Percentiles rank a stretch among this genome's conserved stretches.
These are phyloP conservation scores for Scaptomyza pallida DNA, from an alignment of 1,140 invertebrate genomes.

Conservation along the genomic window DNA sequence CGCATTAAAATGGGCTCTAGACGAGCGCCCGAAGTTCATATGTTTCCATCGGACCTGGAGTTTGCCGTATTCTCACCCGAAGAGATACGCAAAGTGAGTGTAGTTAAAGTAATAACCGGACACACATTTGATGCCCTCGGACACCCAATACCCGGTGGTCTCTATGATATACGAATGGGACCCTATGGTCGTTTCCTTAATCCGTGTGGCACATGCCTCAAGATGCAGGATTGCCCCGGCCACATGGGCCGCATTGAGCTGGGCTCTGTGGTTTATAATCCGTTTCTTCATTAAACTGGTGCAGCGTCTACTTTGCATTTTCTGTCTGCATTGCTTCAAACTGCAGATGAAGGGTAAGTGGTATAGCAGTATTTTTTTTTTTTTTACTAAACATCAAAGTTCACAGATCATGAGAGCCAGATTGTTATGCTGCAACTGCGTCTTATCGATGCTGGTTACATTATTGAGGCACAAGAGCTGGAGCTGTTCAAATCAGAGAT, in stretches of 20 bases:
- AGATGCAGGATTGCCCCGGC: conserved; percentile 91
- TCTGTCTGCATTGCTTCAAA: conserved; percentile 89
- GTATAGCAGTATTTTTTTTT: rapidly evolving
- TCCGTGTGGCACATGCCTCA: conserved; percentile 92
- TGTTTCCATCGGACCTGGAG: conserved; percentile 84
- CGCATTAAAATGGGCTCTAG: conserved; percentile 57
- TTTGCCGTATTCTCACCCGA: conserved; percentile 91
- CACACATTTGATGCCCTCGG: conserved; percentile 94
- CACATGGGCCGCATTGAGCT: conserved; percentile 98
- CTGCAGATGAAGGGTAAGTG: conserved; percentile 88
- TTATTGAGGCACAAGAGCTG: conserved; percentile 89
- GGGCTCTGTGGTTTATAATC: conserved; percentile 96
- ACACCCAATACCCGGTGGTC: conserved; percentile 91
- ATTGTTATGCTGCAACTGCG: conserved; percentile 90
- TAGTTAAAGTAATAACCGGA: conserved; percentile 92
- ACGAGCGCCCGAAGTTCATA: conserved; percentile 54
- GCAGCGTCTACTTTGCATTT: conserved; percentile 87
- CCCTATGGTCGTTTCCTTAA: conserved; percentile 87
- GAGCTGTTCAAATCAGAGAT: conserved; percentile 85
- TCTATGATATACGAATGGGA: conserved; percentile 93
- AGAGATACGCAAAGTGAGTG: conserved; percentile 94
- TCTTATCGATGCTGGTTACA: conserved; percentile 90
- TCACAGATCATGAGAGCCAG: conserved; percentile 86
- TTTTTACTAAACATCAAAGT: neutral
- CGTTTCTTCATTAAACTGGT: conserved; percentile 93